Evolutionary conservation across 2,113 vertebrate species (phyloP).

Genomic region (Salvelinus namaycush): DNA sequence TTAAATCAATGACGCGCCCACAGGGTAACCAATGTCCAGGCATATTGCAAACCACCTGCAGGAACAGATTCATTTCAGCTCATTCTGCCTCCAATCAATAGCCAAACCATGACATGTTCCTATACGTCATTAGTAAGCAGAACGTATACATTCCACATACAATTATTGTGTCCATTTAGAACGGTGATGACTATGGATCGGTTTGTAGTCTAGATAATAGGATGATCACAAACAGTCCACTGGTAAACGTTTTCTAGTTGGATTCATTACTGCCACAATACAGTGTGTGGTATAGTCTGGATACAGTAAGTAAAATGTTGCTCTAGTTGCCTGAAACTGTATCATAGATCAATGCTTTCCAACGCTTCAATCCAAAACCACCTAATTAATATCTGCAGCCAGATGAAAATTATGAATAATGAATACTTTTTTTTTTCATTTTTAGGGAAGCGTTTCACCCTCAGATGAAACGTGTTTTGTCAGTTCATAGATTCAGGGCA

Average conservation of each 20-base stretch:
- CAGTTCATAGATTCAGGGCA: conserved; percentile 49
- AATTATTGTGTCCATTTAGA: conserved; percentile 19
- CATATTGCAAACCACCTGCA: neutral
- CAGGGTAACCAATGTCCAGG: conserved; percentile 5
- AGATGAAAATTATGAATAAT: conserved; percentile 62
- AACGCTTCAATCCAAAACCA: neutral
- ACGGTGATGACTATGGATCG: conserved; percentile 15
- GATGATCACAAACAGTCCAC: neutral
- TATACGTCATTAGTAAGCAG: conserved; percentile 3
- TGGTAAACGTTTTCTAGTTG: neutral
- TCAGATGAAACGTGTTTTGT: conserved; percentile 39
- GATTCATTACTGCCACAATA: neutral
- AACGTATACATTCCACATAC: neutral
- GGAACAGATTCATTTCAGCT: conserved; percentile 5
- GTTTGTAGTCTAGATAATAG: neutral
- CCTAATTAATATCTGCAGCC: conserved; percentile 37
- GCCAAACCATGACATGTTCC: conserved; percentile 12
- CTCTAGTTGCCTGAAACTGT: conserved; percentile 16
- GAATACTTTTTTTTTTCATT: conserved; percentile 44
- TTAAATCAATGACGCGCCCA: conserved; percentile 16
- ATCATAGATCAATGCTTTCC: conserved; percentile 10
- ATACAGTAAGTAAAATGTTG: neutral
- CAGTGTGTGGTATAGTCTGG: neutral
- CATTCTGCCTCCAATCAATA: conserved; percentile 9
- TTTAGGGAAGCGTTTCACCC: conserved; percentile 24